Base-by-base conservation (phyloP, 2,113 vertebrate species). In the Etheostoma cragini region DNA sequence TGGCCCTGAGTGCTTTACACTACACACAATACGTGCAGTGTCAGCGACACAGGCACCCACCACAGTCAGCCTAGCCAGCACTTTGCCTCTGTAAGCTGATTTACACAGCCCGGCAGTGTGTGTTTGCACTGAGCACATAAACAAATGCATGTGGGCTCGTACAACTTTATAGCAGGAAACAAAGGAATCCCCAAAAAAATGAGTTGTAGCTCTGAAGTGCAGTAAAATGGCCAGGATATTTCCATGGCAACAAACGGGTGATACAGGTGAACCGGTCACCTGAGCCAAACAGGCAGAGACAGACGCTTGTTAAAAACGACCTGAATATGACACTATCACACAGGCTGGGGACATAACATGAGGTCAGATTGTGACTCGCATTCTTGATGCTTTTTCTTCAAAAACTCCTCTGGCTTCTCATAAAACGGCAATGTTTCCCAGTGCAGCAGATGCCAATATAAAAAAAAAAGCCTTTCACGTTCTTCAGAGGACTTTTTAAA, bases 301-400 rank as follows among this genome's bases (percentile, higher is more conserved):
- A 91, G 91, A 88, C 68, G 85, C 92, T 93, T 92, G 91, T 92
- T 92, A 94, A 93, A 94, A 91, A 91, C 90, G 92, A 93, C 91
- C 94, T 93, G 80, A 91, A 93, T 94, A 93, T 81, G 87, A 93
- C 91, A 89, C 84, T 19, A 88, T 89, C 79, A 90, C 82, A 90
- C 85, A 87, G 88, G 69, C 87, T 80, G 86, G 73, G 83, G 89
- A 86, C 81, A 80, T 78, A 90, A 92, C 89, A 92, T 47, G 90
- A 84, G 89, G 87, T 90, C 90, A 88, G 85, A 86, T 42, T 90
- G 89, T 91, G 93, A 92, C 89, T 82, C 70, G 92, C 89, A 90
- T 94, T 82, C 85, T 84, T 86, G 88, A 92, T 87, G 91, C 77
- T 84, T 91, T 79, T 52, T 64, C 80, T 88, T 86, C 33, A 71